A percentile compares a stretch with the other conserved stretches of the same genome.
These are phyloP conservation scores for Romanogobio albipinnatus DNA, from an alignment of 2,113 vertebrate species.

Conservation along the genomic window DNA sequence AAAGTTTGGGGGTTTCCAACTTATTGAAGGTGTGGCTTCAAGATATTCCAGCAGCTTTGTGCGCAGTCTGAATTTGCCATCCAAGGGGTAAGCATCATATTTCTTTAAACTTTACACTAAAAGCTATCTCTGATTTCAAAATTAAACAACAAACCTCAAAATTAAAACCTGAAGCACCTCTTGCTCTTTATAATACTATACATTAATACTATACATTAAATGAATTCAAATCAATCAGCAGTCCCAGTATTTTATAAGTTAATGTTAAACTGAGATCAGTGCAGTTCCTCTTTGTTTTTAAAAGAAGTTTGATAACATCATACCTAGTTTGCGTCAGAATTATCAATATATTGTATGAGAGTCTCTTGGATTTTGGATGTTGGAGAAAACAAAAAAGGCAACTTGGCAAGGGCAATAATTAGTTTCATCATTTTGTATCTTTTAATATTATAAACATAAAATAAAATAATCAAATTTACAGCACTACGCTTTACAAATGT, in stretches of 20 bases:
- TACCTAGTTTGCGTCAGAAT: too few species aligned
- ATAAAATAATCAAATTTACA: neutral
- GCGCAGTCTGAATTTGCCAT: neutral
- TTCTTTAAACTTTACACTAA: neutral
- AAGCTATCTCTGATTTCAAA: neutral
- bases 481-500: neutral
- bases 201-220: neutral
- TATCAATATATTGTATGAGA: too few species aligned
- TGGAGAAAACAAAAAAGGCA: too few species aligned
- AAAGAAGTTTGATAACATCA: too few species aligned
- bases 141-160: neutral
- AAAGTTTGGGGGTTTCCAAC: neutral
- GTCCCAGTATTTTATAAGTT: too few species aligned
- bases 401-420: too few species aligned
- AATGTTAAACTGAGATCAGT: too few species aligned
- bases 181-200: neutral
- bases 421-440: neutral
- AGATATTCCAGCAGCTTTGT: neutral
- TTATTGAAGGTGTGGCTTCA: neutral
- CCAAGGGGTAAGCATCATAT: conserved; percentile 14
- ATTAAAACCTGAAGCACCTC: neutral
- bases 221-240: too few species aligned
- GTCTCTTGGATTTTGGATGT: too few species aligned
- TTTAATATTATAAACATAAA: neutral
- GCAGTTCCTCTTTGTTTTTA: too few species aligned